These are phyloP conservation scores for Tromatobia lineatoria DNA, from an alignment of 2,888 invertebrate genomes.

Conservation along the genomic window DNA sequence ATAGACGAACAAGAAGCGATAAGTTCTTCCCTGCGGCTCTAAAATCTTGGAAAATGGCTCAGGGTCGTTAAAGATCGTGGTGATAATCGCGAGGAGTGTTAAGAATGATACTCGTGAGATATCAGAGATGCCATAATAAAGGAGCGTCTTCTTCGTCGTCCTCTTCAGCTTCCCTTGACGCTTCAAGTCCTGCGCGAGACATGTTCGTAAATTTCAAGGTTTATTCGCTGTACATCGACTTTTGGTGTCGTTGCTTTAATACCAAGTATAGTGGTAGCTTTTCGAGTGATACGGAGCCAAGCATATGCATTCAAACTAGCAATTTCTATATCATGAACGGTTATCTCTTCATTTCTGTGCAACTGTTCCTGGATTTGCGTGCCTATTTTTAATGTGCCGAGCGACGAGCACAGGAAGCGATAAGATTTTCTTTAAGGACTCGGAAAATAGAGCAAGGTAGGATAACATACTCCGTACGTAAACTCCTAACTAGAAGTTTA, in stretches of 20 bases:
- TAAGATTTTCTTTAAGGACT: constrained; percentile 22
- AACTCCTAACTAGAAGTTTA: too few relatives aligned
- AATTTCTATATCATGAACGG: constrained; percentile 55
- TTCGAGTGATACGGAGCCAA: too few relatives aligned
- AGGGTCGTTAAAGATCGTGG: constrained; percentile 6
- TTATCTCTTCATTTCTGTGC: constrained; percentile 29
- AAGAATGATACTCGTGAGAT: background rate
- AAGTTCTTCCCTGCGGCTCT: constrained; percentile 24
- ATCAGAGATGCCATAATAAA: background rate
- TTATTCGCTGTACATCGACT: too few relatives aligned
- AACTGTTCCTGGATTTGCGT: constrained; percentile 28
- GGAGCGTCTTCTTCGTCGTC: background rate
- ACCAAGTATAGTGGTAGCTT: too few relatives aligned
- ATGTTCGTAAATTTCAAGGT: background rate
- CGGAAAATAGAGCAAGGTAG: constrained; percentile 23
- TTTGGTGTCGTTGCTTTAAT: too few relatives aligned
- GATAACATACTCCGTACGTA: background rate
- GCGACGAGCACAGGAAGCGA: constrained; percentile 32
- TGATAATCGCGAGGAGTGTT: background rate
- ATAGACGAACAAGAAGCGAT: constrained; percentile 26
- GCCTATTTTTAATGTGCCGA: background rate
- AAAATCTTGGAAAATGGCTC: constrained; percentile 22
- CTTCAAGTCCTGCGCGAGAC: background rate
- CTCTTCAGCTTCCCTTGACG: background rate
- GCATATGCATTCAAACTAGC: background rate